Evolutionary conservation across 2,888 invertebrate species (phyloP).

Genomic region (Laspeyria flexula): DNA sequence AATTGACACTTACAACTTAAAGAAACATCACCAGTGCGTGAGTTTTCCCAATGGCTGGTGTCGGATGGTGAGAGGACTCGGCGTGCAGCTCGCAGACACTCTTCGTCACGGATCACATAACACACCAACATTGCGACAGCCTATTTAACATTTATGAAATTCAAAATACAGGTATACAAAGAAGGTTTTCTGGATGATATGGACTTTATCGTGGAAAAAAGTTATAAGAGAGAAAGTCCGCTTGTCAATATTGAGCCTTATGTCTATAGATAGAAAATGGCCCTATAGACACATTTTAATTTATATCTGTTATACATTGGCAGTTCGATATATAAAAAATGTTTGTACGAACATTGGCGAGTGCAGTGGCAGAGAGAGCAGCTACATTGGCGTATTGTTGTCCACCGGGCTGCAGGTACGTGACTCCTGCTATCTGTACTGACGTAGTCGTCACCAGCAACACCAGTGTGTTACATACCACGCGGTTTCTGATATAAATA

Average conservation of each 20-base stretch:
- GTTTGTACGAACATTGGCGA: conserved; percentile 66
- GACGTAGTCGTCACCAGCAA: conserved; percentile 66
- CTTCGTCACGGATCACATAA: conserved; percentile 87
- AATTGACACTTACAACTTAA: conserved; percentile 84
- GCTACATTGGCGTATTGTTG: conserved; percentile 59
- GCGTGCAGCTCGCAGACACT: conserved; percentile 74
- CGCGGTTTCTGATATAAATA: conserved; percentile 52
- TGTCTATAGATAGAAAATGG: too few relatives aligned
- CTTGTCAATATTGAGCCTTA: too few relatives aligned
- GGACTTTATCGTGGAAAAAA: too few relatives aligned
- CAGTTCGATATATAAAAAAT: too few relatives aligned
- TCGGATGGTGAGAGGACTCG: conserved; percentile 65
- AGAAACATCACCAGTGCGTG: conserved; percentile 85
- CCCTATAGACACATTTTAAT: too few relatives aligned
- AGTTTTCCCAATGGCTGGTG: conserved; percentile 78
- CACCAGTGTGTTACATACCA: conserved; percentile 69
- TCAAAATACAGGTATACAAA: too few relatives aligned
- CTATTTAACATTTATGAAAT: conserved; percentile 59
- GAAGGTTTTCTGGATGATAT: too few relatives aligned
- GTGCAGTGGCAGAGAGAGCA: conserved; percentile 66
- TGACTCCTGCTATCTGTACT: conserved; percentile 71
- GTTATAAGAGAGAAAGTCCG: too few relatives aligned
- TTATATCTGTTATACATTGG: too few relatives aligned
- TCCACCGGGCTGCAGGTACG: conserved; percentile 76
- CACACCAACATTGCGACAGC: conserved; percentile 86